Evolutionary conservation across 2,113 vertebrate species (phyloP).

Genomic region (Rhea pennata): DNA sequence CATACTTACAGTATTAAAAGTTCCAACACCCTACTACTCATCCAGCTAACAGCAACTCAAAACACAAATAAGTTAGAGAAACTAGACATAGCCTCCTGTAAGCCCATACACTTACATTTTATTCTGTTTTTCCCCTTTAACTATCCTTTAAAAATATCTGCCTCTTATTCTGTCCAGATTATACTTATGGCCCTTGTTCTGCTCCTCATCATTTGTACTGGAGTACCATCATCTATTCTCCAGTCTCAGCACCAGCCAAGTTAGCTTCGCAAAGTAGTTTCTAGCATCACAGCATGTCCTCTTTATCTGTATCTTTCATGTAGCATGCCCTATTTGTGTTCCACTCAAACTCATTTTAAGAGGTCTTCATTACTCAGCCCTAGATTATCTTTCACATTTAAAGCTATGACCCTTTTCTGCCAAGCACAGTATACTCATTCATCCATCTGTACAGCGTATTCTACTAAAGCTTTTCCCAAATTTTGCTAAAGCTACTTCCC

Average conservation of each 20-base stretch:
- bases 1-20: too few relatives aligned
- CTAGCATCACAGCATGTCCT: neutral
- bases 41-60: neutral
- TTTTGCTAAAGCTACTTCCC: neutral
- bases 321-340: neutral
- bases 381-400: neutral
- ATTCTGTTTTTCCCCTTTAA: neutral
- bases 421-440: neutral
- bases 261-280: neutral
- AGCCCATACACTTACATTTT: rapidly evolving
- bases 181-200: neutral
- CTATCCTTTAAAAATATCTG: neutral
- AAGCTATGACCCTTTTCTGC: neutral
- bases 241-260: too few relatives aligned
- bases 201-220: neutral
- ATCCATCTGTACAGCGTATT: neutral
- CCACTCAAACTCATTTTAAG: neutral
- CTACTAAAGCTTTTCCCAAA: neutral
- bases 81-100: neutral
- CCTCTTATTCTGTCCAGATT: neutral
- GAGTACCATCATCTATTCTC: neutral
- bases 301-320: neutral
- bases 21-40: neutral
- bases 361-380: neutral
- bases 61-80: neutral